phyloP scores from a whole-genome alignment of 1,140 invertebrate genomes.

The Drosophila pectinifera region DNA sequence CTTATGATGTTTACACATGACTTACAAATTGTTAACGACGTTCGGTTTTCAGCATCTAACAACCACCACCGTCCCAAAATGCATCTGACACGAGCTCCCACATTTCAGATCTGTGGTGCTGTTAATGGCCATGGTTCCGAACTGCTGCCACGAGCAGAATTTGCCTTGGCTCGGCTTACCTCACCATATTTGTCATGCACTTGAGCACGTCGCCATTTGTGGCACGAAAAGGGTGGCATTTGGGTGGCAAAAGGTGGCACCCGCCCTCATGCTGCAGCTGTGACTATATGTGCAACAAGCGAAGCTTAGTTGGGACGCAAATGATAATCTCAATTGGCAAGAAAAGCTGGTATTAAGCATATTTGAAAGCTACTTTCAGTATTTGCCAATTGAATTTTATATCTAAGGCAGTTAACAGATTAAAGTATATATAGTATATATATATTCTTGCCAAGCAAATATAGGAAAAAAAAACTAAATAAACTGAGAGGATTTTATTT shows the following conservation, averaged over 20 bases:
- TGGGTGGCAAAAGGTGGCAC: slow-evolving; percentile 6
- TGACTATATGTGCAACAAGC: slow-evolving; percentile 48
- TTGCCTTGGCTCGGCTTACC: slow-evolving; percentile 62
- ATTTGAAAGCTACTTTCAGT: neutral
- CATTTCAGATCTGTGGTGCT: slow-evolving; percentile 44
- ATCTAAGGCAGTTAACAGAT: neutral
- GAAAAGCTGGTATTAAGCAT: neutral
- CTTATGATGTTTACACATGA: slow-evolving; percentile 84
- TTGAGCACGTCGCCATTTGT: slow-evolving; percentile 67
- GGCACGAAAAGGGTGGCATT: slow-evolving; percentile 12
- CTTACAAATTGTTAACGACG: slow-evolving; percentile 82
- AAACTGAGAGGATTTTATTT: neutral
- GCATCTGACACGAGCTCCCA: slow-evolving; percentile 31
- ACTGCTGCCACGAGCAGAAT: slow-evolving; percentile 50
- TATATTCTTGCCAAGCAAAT: too few relatives aligned
- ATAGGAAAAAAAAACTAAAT: neutral
- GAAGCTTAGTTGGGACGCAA: slow-evolving; percentile 23
- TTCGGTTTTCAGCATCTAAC: slow-evolving; percentile 54
- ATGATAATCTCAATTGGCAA: slow-evolving; percentile 19
- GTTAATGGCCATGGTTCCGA: slow-evolving; percentile 56
- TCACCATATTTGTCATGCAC: slow-evolving; percentile 77
- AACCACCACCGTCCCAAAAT: slow-evolving; percentile 2
- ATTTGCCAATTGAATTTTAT: slow-evolving; percentile 1
- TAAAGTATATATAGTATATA: neutral
- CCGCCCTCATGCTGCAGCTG: slow-evolving; percentile 26